These are phyloP conservation scores for Allolobophora icterica DNA, from an alignment of 2,888 invertebrate genomes.

Conservation along the genomic window DNA sequence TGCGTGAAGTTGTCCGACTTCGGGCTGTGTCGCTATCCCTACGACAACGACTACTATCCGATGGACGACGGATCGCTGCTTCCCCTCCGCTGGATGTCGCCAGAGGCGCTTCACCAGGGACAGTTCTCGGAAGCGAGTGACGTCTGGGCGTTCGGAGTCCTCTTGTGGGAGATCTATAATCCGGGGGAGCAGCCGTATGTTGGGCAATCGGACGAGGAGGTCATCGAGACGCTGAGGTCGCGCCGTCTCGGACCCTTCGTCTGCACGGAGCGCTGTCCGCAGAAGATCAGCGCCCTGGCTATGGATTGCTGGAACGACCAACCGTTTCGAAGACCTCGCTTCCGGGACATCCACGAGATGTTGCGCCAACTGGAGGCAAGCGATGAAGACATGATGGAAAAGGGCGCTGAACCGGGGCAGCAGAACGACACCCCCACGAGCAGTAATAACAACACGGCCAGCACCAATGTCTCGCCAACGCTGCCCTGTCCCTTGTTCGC, in stretches of 20 bases:
- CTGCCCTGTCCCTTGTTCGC: not conserved
- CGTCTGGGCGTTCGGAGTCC: constrained; percentile 99
- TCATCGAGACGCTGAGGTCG: constrained; percentile 93
- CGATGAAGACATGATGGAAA: not conserved
- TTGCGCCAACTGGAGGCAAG: constrained; percentile 69
- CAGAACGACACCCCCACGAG: not conserved
- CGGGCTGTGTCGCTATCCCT: constrained; percentile 87
- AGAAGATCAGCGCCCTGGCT: constrained; percentile 91
- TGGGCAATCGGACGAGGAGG: constrained; percentile 94
- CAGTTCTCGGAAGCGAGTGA: constrained; percentile 97
- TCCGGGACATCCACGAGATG: constrained; percentile 83
- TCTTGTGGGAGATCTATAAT: constrained; percentile 97
- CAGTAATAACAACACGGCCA: constrained; percentile 10
- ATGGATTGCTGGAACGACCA: constrained; percentile 97
- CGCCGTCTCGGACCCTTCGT: constrained; percentile 81
- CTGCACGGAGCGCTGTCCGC: constrained; percentile 89
- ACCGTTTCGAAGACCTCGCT: constrained; percentile 87
- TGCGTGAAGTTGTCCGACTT: constrained; percentile 97
- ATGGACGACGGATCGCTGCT: constrained; percentile 92
- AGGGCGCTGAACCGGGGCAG: not conserved
- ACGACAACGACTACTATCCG: constrained; percentile 89
- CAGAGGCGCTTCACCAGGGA: constrained; percentile 94
- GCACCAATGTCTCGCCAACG: constrained; percentile 13
- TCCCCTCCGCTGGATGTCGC: constrained; percentile 99
- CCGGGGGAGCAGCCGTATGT: constrained; percentile 95